Base-by-base conservation (phyloP, 2,888 invertebrate genomes). In the Opisthograptis luteolata region DNA sequence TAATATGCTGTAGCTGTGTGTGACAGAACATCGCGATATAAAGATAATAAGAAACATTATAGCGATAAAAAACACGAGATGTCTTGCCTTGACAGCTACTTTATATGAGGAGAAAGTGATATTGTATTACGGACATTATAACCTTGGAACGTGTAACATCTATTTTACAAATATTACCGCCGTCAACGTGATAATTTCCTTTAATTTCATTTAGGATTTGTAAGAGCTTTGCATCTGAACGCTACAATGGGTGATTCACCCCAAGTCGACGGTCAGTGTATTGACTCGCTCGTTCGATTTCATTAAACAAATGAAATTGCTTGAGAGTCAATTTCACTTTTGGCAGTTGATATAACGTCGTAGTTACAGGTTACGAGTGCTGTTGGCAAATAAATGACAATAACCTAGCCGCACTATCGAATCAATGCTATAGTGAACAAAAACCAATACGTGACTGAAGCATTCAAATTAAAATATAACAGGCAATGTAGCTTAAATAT, bases 51-150 rank as follows among this genome's bases (percentile, higher is more conserved):
- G 54, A 35, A 35, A 55, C 54, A 50, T 62, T 59, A 64, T 43
- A 55, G 51, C 57, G 58, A 61, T 64, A 68, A 65, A 67, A 68
- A 68, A 65, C 64, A 57, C 36, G 60, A 44, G 44, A 50, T 51
- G 47, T 65, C 64, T 62, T 62, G 57, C 59, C 62, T 66, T 60
- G 64, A 69, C 63, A 69, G 63, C 55, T 68, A 60, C 52, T 64
- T 63, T 61, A 61, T 64, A 66, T 62, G 46, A 61, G 67, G 43
- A 65, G 73, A 74, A 74, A 74, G 74, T 69, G 59, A 60, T 60
- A 60, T 59, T 56, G 62, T 48, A 57, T 48, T 44, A 39, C 28
- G 42, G 48, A 48, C 36, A 53, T 41, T 35, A 59, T 58, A 65
- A 64, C 62, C 64, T 64, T 66, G 65, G 40, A 59, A 39, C 34